Percentiles rank a stretch among this genome's conserved stretches.
Evolutionary conservation across 2,888 invertebrate species (phyloP).

Genomic region (Leptopilina syphax): DNA sequence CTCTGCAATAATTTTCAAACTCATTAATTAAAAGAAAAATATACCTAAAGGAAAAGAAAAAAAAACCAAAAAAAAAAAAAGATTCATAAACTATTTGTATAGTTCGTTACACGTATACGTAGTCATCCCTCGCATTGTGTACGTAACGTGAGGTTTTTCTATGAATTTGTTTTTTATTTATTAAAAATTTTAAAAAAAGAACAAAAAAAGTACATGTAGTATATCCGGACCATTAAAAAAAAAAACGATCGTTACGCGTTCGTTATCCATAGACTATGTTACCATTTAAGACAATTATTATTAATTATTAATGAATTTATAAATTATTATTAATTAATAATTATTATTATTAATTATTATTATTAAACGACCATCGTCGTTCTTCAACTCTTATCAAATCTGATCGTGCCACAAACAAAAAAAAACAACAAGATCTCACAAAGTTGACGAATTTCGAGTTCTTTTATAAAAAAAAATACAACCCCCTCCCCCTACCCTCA

Average conservation of each 20-base stretch:
- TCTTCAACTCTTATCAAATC: constrained; percentile 44
- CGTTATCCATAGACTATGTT: constrained; percentile 50
- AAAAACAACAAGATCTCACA: constrained; percentile 16
- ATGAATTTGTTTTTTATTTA: constrained; percentile 56
- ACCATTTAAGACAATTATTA: constrained; percentile 24
- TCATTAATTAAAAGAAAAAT: constrained; percentile 58
- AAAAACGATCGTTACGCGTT: constrained; percentile 49
- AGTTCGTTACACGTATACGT: constrained; percentile 67
- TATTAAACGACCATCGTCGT: constrained; percentile 43
- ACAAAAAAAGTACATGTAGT: constrained; percentile 17
- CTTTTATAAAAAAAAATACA: constrained; percentile 7
- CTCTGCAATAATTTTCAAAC: constrained; percentile 66
- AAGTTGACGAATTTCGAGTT: constrained; percentile 30
- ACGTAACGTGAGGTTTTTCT: constrained; percentile 67
- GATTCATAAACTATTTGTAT: constrained; percentile 68
- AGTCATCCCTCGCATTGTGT: constrained; percentile 66
- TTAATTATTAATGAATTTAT: neutral
- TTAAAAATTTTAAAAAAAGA: constrained; percentile 38
- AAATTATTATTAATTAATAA: constrained; percentile 8
- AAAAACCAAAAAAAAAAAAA: constrained; percentile 33
- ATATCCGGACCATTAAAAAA: constrained; percentile 40
- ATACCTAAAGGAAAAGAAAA: constrained; percentile 48
- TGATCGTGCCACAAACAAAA: constrained; percentile 39
- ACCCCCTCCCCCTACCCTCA: neutral
- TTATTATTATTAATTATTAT: constrained; percentile 21